Evolutionary conservation across 2,888 invertebrate species (phyloP), one percentile per base, ranked within the genome.

Genomic region (Crioceris asparagi): DNA sequence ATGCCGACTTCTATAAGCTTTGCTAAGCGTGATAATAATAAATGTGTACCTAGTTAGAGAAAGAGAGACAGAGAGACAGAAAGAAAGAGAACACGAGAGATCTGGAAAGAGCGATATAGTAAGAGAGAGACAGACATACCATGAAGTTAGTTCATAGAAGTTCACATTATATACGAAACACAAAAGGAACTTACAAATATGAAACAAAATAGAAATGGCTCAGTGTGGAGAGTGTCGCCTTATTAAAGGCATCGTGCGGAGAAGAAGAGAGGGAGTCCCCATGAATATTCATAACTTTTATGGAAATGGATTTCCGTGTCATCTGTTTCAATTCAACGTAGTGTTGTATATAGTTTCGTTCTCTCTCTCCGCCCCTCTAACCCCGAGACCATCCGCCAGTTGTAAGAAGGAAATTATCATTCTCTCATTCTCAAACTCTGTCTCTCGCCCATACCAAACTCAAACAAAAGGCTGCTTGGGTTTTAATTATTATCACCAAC

Each of bases 121-220:
- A n/a, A n/a, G n/a, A n/a, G n/a, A n/a, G n/a, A n/a, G n/a, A n/a
- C n/a, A n/a, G n/a, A n/a, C n/a, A n/a, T n/a, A n/a, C n/a, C n/a
- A n/a, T n/a, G n/a, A n/a, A 43, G 47, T 43, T 37, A 43, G 38
- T 44, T 42, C 34, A 29, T 29, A 39, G 32, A 40, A 44, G 38
- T 43, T 40, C 36, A 33, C 34, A 17, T 21, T n/a, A n/a, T n/a
- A n/a, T n/a, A n/a, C n/a, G n/a, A 41, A 41, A 46, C 27, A 43
- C 46, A 46, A 46, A 45, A 41, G 41, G 39, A 48, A 44, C 41
- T 44, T 43, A 41, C 41, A 40, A 44, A 44, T 47, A 43, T 38
- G 39, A 35, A 42, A 45, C 46, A 44, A 48, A 46, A 46, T 41
- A 37, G 37, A 42, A 43, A 44, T 38, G 36, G 40, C 48, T 41